Conservation (phyloP, 2,113 vertebrate species). For the Coracopsis vasa region DNA sequence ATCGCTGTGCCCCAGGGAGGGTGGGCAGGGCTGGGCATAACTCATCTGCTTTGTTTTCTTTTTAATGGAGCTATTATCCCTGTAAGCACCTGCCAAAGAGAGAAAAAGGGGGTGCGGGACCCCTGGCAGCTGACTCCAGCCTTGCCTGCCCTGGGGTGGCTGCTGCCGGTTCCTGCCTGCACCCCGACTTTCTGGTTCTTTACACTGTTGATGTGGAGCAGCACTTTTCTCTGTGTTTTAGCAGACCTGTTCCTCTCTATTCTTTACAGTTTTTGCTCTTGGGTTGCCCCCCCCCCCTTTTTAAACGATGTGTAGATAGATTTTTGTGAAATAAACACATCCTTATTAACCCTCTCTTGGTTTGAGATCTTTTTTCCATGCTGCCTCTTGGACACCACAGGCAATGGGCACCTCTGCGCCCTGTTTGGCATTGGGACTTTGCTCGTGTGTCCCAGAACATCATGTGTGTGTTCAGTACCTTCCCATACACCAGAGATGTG, state of each 20-base stretch:
- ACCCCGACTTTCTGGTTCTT: conserved; percentile 54
- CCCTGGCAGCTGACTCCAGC: not conserved
- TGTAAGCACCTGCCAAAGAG: not conserved
- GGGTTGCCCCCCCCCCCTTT: conserved; percentile 57
- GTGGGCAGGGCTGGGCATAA: not conserved
- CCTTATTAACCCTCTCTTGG: conserved; percentile 74
- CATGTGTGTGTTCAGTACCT: not conserved
- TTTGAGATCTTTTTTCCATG: conserved; percentile 47
- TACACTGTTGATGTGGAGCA: conserved; percentile 67
- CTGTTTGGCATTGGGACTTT: not conserved
- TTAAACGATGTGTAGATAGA: conserved; percentile 78
- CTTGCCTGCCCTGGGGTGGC: not conserved
- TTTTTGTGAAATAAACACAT: conserved; percentile 77
- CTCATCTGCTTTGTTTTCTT: not conserved
- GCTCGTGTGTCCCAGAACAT: fast-evolving
- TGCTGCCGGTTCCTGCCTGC: not conserved
- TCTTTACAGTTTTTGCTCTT: conserved; percentile 63
- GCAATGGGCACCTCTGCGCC: fast-evolving
- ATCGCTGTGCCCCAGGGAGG: fast-evolving
- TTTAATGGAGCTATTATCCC: not conserved
- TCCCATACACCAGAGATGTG: fast-evolving
- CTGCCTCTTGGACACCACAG: fast-evolving
- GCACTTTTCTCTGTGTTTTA: conserved; percentile 83
- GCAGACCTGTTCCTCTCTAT: conserved; percentile 78
- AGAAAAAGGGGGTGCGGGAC: not conserved